A percentile compares a stretch with the other conserved stretches of the same genome.
phyloP scores from a whole-genome alignment of 2,888 invertebrate species.

The Schizaphis graminum region DNA sequence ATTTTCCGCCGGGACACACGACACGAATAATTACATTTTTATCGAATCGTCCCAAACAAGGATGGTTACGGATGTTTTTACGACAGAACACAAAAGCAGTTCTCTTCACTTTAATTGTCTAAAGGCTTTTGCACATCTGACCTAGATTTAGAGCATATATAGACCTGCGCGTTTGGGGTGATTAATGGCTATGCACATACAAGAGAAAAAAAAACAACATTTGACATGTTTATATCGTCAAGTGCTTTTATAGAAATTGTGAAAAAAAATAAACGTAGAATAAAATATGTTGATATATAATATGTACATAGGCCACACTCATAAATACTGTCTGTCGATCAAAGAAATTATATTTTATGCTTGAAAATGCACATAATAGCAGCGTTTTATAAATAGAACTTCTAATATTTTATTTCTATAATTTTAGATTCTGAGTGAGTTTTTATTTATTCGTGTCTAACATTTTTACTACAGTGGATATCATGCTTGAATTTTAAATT shows the following conservation, averaged over 20 bases:
- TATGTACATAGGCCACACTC: no score
- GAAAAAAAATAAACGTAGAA: background rate
- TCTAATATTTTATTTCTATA: background rate
- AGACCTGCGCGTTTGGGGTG: background rate
- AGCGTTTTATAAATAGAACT: background rate
- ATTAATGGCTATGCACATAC: conserved; percentile 7
- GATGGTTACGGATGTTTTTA: conserved; percentile 3
- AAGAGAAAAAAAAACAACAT: background rate
- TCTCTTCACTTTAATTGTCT: conserved; percentile 35
- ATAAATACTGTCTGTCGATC: background rate
- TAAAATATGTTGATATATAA: background rate
- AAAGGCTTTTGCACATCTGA: conserved; percentile 26
- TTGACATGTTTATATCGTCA: conserved; percentile 24
- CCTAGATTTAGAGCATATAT: background rate
- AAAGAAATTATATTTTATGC: background rate
- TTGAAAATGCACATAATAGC: background rate
- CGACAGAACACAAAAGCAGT: conserved; percentile 17
- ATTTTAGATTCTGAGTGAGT: background rate
- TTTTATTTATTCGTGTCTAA: background rate
- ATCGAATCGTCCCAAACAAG: background rate
- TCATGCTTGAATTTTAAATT: background rate
- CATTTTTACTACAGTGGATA: background rate
- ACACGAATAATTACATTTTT: conserved; percentile 32
- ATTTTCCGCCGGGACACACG: background rate
- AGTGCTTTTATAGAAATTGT: conserved; percentile 26